phyloP scores from a whole-genome alignment of 2,888 invertebrate species.

The Sipunculus nudus region DNA sequence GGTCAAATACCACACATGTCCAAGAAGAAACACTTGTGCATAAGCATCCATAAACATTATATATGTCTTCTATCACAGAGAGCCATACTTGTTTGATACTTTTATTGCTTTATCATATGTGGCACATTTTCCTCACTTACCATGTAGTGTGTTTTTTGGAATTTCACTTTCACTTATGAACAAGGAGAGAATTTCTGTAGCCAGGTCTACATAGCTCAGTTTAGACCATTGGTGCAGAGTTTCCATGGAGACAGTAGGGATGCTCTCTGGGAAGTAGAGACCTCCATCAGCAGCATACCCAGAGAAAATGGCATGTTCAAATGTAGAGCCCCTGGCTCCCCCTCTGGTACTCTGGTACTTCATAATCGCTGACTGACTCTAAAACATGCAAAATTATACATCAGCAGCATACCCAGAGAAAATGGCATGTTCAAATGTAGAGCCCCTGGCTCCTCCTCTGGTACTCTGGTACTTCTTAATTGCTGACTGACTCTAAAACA shows the following conservation, averaged over 20 bases:
- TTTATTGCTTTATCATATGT: not conserved
- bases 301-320: constrained; percentile 59
- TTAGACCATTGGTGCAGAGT: constrained; percentile 58
- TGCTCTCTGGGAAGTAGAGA: constrained; percentile 63
- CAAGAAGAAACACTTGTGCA: no score
- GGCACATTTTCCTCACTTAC: constrained; percentile 31
- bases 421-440: constrained; percentile 58
- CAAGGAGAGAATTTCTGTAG: constrained; percentile 59
- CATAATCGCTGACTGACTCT: no score
- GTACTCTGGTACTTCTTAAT: constrained; percentile 64
- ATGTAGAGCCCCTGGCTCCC: constrained; percentile 45
- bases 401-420: constrained; percentile 66
- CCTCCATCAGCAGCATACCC: constrained; percentile 68
- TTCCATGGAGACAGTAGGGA: constrained; percentile 53
- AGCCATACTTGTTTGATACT: no score
- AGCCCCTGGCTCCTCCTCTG: constrained; percentile 52
- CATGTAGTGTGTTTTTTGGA: constrained; percentile 53
- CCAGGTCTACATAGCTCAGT: constrained; percentile 62
- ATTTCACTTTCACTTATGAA: constrained; percentile 66
- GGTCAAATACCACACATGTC: no score
- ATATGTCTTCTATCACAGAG: no score
- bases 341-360: constrained; percentile 65
- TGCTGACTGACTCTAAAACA: no score
- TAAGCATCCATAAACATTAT: no score
- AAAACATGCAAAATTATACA: no score